These are phyloP conservation scores for Gallinago nigripennis DNA, from an alignment of 2,797 vertebrate species.

Conservation along the genomic window DNA sequence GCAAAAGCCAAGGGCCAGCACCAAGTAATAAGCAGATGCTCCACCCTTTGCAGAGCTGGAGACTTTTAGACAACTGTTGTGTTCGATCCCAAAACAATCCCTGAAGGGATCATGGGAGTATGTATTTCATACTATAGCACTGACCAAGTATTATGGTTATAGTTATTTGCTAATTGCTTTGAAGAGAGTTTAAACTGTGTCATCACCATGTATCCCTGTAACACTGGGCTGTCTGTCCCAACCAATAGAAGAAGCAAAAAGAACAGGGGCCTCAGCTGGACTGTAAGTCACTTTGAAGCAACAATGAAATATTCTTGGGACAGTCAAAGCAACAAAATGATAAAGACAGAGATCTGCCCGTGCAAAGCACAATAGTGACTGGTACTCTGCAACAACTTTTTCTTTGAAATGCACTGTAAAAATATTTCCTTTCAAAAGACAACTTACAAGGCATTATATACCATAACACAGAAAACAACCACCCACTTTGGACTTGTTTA, in stretches of 20 bases:
- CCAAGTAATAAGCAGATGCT: not conserved
- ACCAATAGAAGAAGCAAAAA: not conserved
- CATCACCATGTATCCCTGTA: not conserved
- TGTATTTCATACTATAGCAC: not conserved
- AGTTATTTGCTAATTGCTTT: not conserved
- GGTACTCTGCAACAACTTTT: not conserved
- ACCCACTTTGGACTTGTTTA: not conserved
- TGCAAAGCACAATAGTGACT: not conserved
- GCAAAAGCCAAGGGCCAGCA: not conserved
- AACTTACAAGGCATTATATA: not conserved
- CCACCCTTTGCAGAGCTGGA: not conserved
- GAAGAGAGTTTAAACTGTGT: not conserved
- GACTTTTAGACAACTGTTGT: not conserved
- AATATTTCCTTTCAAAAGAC: slow-evolving; percentile 7
- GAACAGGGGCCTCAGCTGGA: not conserved
- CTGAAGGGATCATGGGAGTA: not conserved
- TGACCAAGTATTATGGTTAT: not conserved
- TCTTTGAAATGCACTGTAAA: not conserved
- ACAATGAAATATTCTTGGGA: not conserved
- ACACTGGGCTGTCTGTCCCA: not conserved
- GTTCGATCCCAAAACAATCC: not conserved
- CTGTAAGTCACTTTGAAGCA: not conserved
- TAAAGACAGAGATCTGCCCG: not conserved
- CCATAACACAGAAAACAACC: not conserved
- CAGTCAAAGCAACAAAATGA: not conserved